Evolutionary conservation across 2,888 invertebrate genomes (phyloP).

Genomic region (Nephrocerus scutellatus): DNA sequence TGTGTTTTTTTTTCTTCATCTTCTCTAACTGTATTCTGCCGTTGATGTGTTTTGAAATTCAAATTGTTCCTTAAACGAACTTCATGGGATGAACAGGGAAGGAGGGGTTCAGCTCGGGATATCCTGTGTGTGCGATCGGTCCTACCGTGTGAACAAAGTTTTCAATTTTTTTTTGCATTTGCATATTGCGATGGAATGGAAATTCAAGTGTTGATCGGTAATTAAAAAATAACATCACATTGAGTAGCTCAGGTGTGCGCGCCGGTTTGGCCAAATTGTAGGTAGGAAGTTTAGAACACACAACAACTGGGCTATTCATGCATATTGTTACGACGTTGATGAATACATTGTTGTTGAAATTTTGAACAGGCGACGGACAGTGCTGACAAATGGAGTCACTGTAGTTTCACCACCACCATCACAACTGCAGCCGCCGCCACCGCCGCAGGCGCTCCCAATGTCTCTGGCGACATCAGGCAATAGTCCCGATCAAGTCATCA

Average conservation of each 20-base stretch:
- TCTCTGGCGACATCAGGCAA: slow-evolving; percentile 23
- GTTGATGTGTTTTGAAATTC: slow-evolving; percentile 23
- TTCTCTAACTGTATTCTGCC: no score
- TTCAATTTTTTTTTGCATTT: slow-evolving; percentile 2
- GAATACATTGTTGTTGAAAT: no score
- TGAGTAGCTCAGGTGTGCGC: slow-evolving; percentile 17
- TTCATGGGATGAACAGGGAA: no score
- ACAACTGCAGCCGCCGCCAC: slow-evolving; percentile 23
- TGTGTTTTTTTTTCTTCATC: background rate
- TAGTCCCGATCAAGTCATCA: slow-evolving; percentile 30
- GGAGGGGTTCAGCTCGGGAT: no score
- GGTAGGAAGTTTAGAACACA: no score
- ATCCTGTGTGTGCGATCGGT: no score
- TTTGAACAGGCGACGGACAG: slow-evolving; percentile 29
- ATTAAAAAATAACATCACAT: slow-evolving; percentile 20
- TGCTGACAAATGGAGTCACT: slow-evolving; percentile 28
- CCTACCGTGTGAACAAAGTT: slow-evolving; percentile 21
- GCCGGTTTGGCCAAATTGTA: slow-evolving; percentile 20
- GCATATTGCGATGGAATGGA: no score
- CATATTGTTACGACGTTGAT: no score
- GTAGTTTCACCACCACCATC: slow-evolving; percentile 25
- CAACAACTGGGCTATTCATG: no score
- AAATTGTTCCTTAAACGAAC: slow-evolving; percentile 14
- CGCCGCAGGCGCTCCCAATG: slow-evolving; percentile 24
- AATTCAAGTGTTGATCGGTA: slow-evolving; percentile 22